A percentile compares a stretch with the other conserved stretches of the same genome.
These are phyloP conservation scores for Falco berigora DNA, from an alignment of 2,797 vertebrate genomes.

Conservation along the genomic window DNA sequence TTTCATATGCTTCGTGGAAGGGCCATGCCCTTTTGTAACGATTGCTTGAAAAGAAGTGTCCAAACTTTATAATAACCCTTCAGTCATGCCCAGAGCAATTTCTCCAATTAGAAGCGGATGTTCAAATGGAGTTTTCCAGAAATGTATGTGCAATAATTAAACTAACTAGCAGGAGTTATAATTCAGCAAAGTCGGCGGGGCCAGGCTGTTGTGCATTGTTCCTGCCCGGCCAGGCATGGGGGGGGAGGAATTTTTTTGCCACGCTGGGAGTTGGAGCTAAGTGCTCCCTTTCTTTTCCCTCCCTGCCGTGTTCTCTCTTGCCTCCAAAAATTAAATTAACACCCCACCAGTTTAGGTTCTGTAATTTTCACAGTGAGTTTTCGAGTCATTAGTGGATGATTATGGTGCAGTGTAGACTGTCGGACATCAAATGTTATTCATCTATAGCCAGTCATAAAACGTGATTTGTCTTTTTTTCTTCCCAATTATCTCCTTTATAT, in stretches of 20 bases:
- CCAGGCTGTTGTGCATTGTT: slow-evolving; percentile 23
- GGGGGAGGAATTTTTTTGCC: not conserved
- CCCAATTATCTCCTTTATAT: not conserved
- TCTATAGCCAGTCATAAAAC: not conserved
- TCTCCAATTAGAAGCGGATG: slow-evolving; percentile 46
- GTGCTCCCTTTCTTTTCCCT: slow-evolving; percentile 38
- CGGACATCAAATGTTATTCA: not conserved
- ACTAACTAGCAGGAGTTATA: slow-evolving; percentile 52
- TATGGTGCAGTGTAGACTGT: not conserved
- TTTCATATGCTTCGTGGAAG: not conserved
- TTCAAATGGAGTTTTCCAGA: slow-evolving; percentile 10
- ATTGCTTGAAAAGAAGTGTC: slow-evolving; percentile 22
- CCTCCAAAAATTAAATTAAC: slow-evolving; percentile 51
- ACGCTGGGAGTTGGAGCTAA: slow-evolving; percentile 28
- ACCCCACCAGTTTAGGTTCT: not conserved
- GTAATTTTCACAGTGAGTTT: not conserved
- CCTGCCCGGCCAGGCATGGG: slow-evolving; percentile 14
- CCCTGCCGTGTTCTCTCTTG: not conserved
- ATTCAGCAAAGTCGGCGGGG: not conserved
- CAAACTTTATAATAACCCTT: not conserved
- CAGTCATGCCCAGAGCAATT: not conserved
- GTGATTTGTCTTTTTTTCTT: not conserved
- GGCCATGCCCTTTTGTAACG: not conserved
- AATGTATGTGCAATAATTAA: slow-evolving; percentile 57
- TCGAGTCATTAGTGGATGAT: slow-evolving; percentile 26